Evolutionary conservation across 2,113 vertebrate species (phyloP), one percentile per base, ranked within the genome.

Genomic region (Scalopus aquaticus): DNA sequence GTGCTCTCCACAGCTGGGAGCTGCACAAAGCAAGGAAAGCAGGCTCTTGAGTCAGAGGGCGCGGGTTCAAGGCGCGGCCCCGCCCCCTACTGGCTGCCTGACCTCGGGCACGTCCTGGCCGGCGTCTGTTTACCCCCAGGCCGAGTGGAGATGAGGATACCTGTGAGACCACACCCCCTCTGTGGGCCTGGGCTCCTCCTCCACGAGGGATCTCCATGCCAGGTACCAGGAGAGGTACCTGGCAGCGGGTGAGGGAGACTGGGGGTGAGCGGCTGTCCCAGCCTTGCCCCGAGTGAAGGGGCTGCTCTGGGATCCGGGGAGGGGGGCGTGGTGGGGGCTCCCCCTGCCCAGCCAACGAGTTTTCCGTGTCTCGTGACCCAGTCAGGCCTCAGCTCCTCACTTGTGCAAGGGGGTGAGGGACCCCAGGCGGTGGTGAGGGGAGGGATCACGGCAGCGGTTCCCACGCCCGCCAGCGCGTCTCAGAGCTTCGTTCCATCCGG

Each of bases 121-220:
- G 32, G 49, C n/a, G 56, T 83, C 44, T 12, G 26, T 30, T 44
- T 80, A 30, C 16, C 37, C 22, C 0, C 1, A 0, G 19, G 37
- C 35, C 2, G 13, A 0, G 12, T 51, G 58, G 67, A 51, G 12
- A 24, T 3, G 5, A 54, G 0, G 42, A 24, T 3, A 19, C 11
- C 44, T 2, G 32, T 35, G 22, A 28, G 30, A 4, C 6, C 6
- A 9, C 51, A 16, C 32, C 24, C 44, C 7, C 9, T 32, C 42
- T 13, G 16, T 56, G 62, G 49, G 22, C 17, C 37, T 13, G 0
- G 32, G 39, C 46, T 20, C 39, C 26, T 39, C 54, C 30, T n/a
- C 37, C 3, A 0, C 9, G 9, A 44, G 37, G 46, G 84, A 32
- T 0, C 44, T 22, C 30, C 11, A 10, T 0, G 3, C n/a, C n/a